Percentiles rank a stretch among this genome's conserved stretches.
These are phyloP conservation scores for Hypena proboscidalis DNA, from an alignment of 2,888 invertebrate species.

Conservation along the genomic window DNA sequence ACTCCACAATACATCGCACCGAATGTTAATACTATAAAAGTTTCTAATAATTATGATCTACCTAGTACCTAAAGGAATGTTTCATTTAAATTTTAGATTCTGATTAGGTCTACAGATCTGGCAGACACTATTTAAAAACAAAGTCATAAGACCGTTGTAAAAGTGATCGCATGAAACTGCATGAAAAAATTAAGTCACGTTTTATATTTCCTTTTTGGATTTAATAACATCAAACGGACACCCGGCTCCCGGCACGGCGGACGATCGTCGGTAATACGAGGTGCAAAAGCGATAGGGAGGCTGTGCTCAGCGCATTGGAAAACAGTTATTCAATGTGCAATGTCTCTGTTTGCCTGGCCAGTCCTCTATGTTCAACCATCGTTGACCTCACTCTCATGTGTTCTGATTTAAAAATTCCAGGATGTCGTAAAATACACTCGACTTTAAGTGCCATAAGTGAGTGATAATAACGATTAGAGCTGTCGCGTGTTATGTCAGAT, in stretches of 20 bases:
- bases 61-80: too few species aligned
- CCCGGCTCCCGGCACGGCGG: slow-evolving; percentile 46
- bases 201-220: slow-evolving; percentile 52
- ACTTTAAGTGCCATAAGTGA: slow-evolving; percentile 22
- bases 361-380: slow-evolving; percentile 44
- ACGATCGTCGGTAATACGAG: slow-evolving; percentile 64
- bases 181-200: slow-evolving; percentile 57
- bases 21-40: slow-evolving; percentile 19
- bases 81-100: too few species aligned
- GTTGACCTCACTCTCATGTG: slow-evolving; percentile 32
- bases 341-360: slow-evolving; percentile 58
- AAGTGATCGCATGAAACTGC: slow-evolving; percentile 43
- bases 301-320: slow-evolving; percentile 68
- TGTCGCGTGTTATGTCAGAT: slow-evolving; percentile 24
- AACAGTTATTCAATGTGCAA: slow-evolving; percentile 64
- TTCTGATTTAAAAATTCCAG: slow-evolving; percentile 32
- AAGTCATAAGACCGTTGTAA: slow-evolving; percentile 32
- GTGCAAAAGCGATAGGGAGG: slow-evolving; percentile 60
- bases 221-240: slow-evolving; percentile 58
- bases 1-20: too few species aligned
- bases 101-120: too few species aligned
- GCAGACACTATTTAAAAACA: too few species aligned
- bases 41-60: slow-evolving; percentile 24
- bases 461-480: slow-evolving; percentile 29
- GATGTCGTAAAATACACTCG: slow-evolving; percentile 28